These are phyloP conservation scores for Scolopax rusticola DNA, from an alignment of 2,797 vertebrate species.

Conservation along the genomic window DNA sequence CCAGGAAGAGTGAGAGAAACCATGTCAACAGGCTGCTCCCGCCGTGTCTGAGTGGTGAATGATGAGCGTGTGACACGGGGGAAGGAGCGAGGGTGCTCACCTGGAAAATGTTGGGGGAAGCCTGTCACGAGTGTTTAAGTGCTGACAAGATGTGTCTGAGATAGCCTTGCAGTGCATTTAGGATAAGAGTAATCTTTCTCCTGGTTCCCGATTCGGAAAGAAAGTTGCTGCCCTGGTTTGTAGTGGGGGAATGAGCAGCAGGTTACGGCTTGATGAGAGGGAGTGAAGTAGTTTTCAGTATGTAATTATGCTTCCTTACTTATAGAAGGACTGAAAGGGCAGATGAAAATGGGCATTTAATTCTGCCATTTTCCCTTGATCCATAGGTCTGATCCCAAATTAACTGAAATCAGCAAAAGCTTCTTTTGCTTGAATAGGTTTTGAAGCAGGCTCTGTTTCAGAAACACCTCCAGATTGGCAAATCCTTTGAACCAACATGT, in stretches of 20 bases:
- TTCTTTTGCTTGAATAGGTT: neutral
- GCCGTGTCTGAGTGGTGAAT: constrained; percentile 38
- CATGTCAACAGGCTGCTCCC: constrained; percentile 71
- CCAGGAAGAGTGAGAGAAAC: constrained; percentile 68
- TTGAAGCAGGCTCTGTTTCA: neutral
- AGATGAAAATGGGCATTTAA: neutral
- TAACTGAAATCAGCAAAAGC: neutral
- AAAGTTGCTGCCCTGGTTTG: neutral
- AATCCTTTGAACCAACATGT: neutral
- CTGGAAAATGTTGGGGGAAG: constrained; percentile 76
- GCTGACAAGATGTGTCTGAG: constrained; percentile 71
- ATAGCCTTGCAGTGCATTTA: constrained; percentile 52
- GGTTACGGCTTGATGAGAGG: neutral
- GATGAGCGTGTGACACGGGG: constrained; percentile 37
- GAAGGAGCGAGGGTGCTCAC: constrained; percentile 68
- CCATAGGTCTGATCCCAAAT: neutral
- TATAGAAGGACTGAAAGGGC: neutral
- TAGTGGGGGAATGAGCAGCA: neutral
- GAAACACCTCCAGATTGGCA: neutral
- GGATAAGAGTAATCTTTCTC: constrained; percentile 10
- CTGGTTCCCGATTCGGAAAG: neutral
- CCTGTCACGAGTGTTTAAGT: constrained; percentile 68
- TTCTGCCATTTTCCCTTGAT: neutral
- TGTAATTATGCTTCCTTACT: neutral
- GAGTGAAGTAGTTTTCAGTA: neutral